These are phyloP conservation scores for Muscina levida DNA, from an alignment of 2,888 invertebrate genomes.

Conservation along the genomic window DNA sequence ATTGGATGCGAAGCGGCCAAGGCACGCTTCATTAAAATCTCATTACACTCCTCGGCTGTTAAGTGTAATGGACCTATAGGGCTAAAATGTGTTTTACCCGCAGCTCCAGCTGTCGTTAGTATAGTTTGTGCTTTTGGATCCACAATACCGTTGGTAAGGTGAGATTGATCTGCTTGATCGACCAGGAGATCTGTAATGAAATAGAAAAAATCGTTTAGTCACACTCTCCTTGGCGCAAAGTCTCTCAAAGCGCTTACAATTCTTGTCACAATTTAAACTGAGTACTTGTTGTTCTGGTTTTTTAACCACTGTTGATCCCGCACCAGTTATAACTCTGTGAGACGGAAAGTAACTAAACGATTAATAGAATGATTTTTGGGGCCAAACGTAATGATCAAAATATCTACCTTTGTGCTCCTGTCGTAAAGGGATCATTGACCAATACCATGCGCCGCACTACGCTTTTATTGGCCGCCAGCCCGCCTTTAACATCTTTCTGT, in stretches of 20 bases:
- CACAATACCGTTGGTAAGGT: slow-evolving; percentile 79
- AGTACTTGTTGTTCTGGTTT: slow-evolving; percentile 80
- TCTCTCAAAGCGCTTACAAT: too few relatives aligned
- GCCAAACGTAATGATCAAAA: slow-evolving; percentile 15
- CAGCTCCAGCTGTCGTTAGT: slow-evolving; percentile 73
- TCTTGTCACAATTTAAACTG: slow-evolving; percentile 80
- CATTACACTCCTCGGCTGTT: slow-evolving; percentile 89
- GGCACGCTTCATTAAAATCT: slow-evolving; percentile 88
- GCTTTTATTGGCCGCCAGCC: slow-evolving; percentile 78
- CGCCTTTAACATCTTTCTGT: slow-evolving; percentile 79
- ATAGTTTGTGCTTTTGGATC: slow-evolving; percentile 80
- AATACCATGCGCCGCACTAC: slow-evolving; percentile 80
- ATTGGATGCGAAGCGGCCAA: slow-evolving; percentile 83
- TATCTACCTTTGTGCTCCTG: slow-evolving; percentile 78
- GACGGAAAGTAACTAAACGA: slow-evolving; percentile 11
- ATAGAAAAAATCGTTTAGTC: slow-evolving; percentile 68
- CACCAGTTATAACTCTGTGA: slow-evolving; percentile 78
- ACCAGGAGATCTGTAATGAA: slow-evolving; percentile 77
- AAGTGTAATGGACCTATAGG: slow-evolving; percentile 87
- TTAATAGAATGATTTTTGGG: slow-evolving; percentile 16
- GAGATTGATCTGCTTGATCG: slow-evolving; percentile 78
- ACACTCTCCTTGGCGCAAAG: slow-evolving; percentile 8
- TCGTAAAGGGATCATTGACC: slow-evolving; percentile 79
- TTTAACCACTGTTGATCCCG: slow-evolving; percentile 76
- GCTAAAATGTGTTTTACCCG: slow-evolving; percentile 83